A percentile compares a stretch with the other conserved stretches of the same genome.
Evolutionary conservation across 2,888 invertebrate genomes (phyloP).

Genomic region (Oligia strigilis): DNA sequence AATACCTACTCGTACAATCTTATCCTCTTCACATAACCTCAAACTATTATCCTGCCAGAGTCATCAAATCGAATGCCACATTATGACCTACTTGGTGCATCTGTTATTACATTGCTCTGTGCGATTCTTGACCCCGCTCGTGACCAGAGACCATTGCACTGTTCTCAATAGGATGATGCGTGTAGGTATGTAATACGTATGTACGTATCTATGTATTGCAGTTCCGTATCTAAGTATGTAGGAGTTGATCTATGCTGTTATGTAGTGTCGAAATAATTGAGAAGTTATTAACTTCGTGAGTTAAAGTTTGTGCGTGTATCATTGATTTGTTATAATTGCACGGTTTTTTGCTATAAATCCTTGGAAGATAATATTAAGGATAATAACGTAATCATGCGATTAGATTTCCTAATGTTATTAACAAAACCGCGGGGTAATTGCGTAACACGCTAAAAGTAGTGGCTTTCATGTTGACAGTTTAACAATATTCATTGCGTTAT

Average conservation of each 20-base stretch:
- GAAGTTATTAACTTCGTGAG: slow-evolving; percentile 5
- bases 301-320: neutral
- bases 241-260: slow-evolving; percentile 49
- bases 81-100: slow-evolving; percentile 34
- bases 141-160: slow-evolving; percentile 88
- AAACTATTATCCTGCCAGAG: slow-evolving; percentile 42
- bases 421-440: neutral
- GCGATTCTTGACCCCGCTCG: slow-evolving; percentile 87
- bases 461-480: neutral
- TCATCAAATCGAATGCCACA: slow-evolving; percentile 33
- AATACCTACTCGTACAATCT: slow-evolving; percentile 15
- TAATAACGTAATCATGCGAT: neutral
- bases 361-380: slow-evolving; percentile 8
- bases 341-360: neutral
- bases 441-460: neutral
- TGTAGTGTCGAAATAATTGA: slow-evolving; percentile 24
- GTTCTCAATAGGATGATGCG: slow-evolving; percentile 82
- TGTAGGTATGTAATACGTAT: slow-evolving; percentile 55
- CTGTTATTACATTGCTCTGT: slow-evolving; percentile 73
- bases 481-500: neutral
- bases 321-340: slow-evolving; percentile 22
- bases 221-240: slow-evolving; percentile 66
- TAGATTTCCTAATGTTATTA: neutral
- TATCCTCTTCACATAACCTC: slow-evolving; percentile 23
- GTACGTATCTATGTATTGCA: slow-evolving; percentile 40